A percentile compares a stretch with the other conserved stretches of the same genome.
These are phyloP conservation scores for Diadromus collaris DNA, from an alignment of 2,888 invertebrate species.

Conservation along the genomic window DNA sequence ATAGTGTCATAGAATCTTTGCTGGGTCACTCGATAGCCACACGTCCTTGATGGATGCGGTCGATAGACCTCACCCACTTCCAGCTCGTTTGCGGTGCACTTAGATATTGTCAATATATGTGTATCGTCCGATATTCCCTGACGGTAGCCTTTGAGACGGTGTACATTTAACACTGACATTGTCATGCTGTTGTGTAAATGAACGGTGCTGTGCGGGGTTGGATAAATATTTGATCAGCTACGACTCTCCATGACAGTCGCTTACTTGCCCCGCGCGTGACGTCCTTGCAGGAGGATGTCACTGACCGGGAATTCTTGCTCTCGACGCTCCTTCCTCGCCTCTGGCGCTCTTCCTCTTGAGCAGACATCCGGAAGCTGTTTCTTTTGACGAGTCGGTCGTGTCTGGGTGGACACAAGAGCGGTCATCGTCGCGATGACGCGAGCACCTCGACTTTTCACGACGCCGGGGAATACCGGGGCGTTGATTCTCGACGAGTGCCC, in stretches of 20 bases:
- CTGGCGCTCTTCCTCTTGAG: constrained; percentile 12
- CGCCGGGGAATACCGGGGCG: constrained; percentile 2
- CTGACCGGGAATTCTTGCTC: not conserved
- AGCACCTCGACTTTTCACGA: not conserved
- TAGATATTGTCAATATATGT: not conserved
- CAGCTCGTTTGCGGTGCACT: constrained; percentile 1
- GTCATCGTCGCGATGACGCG: constrained; percentile 50
- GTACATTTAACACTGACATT: constrained; percentile 4
- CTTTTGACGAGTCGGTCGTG: not conserved
- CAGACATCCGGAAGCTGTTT: constrained; percentile 36
- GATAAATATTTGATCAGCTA: constrained; percentile 6
- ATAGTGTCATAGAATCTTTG: constrained; percentile 14
- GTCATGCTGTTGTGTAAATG: constrained; percentile 22
- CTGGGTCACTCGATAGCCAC: constrained; percentile 30
- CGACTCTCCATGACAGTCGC: constrained; percentile 47
- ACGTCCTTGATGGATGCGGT: constrained; percentile 54
- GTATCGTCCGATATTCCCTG: not conserved
- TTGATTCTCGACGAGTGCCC: not conserved
- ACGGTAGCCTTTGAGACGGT: not conserved
- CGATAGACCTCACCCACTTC: constrained; percentile 48
- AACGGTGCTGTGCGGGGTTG: constrained; percentile 7
- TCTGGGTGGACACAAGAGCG: constrained; percentile 2
- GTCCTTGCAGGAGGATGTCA: constrained; percentile 31
- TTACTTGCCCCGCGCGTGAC: constrained; percentile 57
- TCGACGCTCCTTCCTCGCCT: not conserved